phyloP scores from a whole-genome alignment of 23 tunicate species.

The Aplidium turbinatum region DNA sequence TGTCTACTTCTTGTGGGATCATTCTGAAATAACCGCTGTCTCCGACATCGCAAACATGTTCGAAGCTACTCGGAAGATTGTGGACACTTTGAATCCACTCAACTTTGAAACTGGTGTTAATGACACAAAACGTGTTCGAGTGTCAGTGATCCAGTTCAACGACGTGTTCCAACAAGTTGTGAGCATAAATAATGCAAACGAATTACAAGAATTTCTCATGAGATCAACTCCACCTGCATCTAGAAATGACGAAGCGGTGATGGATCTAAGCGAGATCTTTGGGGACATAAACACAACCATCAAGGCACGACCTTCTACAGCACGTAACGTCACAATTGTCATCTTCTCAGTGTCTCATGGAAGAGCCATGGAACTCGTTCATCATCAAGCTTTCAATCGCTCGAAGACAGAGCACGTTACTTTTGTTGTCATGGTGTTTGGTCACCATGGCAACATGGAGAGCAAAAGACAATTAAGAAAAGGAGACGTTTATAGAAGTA shows the following conservation, averaged over 20 bases:
- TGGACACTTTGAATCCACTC: conserved; percentile 10
- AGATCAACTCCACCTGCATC: neutral
- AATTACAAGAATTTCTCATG: neutral
- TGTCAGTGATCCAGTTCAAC: conserved; percentile 24
- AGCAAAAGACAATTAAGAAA: neutral
- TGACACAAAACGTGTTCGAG: conserved; percentile 4
- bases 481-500: neutral
- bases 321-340: conserved; percentile 36
- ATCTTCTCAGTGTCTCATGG: conserved; percentile 1
- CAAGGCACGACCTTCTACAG: no score
- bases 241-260: neutral
- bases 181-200: neutral
- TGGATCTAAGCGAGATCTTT: conserved; percentile 5
- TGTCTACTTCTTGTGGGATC: conserved; percentile 44
- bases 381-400: neutral
- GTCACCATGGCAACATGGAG: neutral
- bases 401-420: neutral
- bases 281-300: neutral
- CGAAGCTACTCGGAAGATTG: conserved; percentile 41
- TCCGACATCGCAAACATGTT: conserved; percentile 20
- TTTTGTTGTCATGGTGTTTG: conserved; percentile 6
- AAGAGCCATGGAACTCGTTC: neutral
- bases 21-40: neutral
- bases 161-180: conserved; percentile 7
- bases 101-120: conserved; percentile 12